Conservation (phyloP, 2,888 invertebrate species). For the Resseliella maxima region DNA sequence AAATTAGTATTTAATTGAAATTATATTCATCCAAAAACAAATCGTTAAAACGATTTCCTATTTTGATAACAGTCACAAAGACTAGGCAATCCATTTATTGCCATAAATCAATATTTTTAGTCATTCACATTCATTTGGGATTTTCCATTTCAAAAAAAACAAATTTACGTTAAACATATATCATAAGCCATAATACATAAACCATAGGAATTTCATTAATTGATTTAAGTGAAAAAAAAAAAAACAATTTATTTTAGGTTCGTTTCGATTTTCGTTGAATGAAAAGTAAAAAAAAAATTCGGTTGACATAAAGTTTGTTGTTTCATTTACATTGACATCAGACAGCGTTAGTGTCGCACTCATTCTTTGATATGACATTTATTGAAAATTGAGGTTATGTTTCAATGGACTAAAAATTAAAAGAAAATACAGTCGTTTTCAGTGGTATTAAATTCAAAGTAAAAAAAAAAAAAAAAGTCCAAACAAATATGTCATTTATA, state of each 20-base stretch:
- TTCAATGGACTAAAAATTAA: background rate
- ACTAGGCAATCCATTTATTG: background rate
- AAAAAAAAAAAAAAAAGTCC: too few species aligned
- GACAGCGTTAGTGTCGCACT: constrained; percentile 17
- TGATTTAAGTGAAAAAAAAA: background rate
- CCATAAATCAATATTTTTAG: background rate
- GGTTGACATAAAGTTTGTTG: constrained; percentile 11
- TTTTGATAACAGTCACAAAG: background rate
- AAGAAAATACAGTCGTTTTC: background rate
- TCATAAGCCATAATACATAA: background rate
- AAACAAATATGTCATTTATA: constrained; percentile 9
- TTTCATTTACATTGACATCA: constrained; percentile 12
- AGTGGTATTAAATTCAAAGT: too few species aligned
- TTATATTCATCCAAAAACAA: background rate
- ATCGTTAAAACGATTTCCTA: constrained; percentile 22
- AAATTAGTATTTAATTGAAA: background rate
- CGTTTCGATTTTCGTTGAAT: background rate
- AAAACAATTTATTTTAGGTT: background rate
- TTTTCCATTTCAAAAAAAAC: too few species aligned
- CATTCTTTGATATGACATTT: background rate
- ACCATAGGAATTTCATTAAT: background rate
- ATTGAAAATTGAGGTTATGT: constrained; percentile 25
- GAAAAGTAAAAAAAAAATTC: background rate
- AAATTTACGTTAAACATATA: background rate
- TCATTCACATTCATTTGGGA: too few species aligned